A percentile compares a stretch with the other conserved stretches of the same genome.
Conservation (phyloP, 2,113 vertebrate genomes). For the Macroglossus sobrinus region DNA sequence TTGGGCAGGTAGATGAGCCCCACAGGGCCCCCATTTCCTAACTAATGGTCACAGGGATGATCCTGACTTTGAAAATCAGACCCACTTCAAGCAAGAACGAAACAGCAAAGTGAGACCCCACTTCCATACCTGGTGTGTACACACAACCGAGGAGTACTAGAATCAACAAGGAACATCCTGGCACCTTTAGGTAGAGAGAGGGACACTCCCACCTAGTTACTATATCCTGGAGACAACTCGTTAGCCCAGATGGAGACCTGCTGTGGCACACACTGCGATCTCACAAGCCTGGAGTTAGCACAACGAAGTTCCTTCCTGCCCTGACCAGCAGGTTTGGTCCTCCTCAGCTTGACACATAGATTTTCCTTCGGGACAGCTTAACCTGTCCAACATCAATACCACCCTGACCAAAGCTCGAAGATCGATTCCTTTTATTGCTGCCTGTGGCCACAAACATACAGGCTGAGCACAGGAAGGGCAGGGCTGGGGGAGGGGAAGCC, state of each 20-base stretch:
- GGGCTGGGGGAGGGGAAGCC: neutral
- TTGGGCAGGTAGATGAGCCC: neutral
- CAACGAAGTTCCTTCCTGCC: too few relatives aligned
- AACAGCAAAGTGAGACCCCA: rapidly evolving
- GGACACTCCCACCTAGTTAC: neutral
- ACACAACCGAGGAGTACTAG: neutral
- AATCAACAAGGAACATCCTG: too few relatives aligned
- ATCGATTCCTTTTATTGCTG: slow-evolving; percentile 31
- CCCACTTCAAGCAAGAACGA: neutral
- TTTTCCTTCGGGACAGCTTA: slow-evolving; percentile 7
- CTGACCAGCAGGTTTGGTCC: rapidly evolving
- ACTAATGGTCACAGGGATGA: neutral
- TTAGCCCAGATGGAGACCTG: neutral
- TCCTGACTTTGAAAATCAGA: neutral
- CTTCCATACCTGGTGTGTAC: neutral
- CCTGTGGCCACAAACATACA: neutral
- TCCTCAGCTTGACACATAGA: neutral
- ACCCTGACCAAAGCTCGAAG: neutral
- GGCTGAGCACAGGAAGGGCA: neutral
- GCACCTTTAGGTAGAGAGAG: neutral
- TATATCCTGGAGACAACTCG: too few relatives aligned
- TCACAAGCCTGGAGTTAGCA: neutral
- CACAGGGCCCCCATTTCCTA: rapidly evolving
- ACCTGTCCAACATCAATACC: neutral
- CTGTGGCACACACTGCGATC: neutral